phyloP scores from a whole-genome alignment of 2,113 vertebrate species.

The Hydropotes inermis region DNA sequence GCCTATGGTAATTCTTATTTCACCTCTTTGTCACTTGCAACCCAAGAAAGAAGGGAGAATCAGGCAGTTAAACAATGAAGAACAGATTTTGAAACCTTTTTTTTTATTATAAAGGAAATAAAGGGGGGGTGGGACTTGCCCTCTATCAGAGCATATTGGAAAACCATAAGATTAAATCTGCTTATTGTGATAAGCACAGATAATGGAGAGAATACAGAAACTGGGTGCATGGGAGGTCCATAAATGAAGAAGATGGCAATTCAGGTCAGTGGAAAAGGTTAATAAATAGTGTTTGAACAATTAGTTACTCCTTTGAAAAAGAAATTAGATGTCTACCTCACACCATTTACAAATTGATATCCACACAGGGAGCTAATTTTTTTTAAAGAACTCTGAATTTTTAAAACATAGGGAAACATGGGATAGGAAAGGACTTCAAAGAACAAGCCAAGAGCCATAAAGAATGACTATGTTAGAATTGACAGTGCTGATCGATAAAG shows the following conservation, averaged over 20 bases:
- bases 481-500: background rate
- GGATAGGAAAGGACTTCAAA: background rate
- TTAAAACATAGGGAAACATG: background rate
- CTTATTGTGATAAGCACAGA: background rate
- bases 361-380: background rate
- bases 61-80: background rate
- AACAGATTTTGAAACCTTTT: background rate
- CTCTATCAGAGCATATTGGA: background rate
- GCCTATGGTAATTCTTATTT: background rate
- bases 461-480: background rate
- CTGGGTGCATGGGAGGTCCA: background rate
- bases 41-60: background rate
- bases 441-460: background rate
- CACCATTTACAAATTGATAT: conserved; percentile 6
- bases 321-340: background rate
- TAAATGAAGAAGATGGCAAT: background rate
- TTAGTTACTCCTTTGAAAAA: conserved; percentile 22
- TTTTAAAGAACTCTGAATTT: background rate
- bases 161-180: background rate
- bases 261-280: background rate
- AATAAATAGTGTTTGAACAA: background rate
- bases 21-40: background rate
- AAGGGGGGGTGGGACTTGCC: background rate
- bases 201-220: background rate
- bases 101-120: background rate